These are phyloP conservation scores for Pseudoips prasinana DNA, from an alignment of 2,888 invertebrate genomes.

Conservation along the genomic window DNA sequence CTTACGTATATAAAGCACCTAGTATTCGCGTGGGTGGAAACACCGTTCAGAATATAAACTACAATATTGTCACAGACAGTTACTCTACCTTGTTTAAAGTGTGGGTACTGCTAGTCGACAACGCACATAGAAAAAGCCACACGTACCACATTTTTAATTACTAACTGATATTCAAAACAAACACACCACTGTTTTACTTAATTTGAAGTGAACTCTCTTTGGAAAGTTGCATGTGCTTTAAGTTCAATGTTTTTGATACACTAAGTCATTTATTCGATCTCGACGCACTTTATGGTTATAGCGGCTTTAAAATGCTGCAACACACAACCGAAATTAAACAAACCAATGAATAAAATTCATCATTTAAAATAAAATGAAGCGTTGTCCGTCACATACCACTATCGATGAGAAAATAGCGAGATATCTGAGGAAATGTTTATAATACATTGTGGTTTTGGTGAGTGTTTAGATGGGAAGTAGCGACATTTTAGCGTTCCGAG, in stretches of 20 bases:
- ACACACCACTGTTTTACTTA: slow-evolving; percentile 15
- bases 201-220: slow-evolving; percentile 28
- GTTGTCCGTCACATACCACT: slow-evolving; percentile 27
- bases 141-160: slow-evolving; percentile 46
- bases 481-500: slow-evolving; percentile 63
- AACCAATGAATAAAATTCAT: too few relatives aligned
- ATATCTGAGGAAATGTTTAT: slow-evolving; percentile 31
- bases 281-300: slow-evolving; percentile 59
- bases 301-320: slow-evolving; percentile 62
- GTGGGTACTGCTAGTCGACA: slow-evolving; percentile 37
- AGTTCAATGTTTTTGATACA: slow-evolving; percentile 67
- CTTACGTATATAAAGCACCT: slow-evolving; percentile 2
- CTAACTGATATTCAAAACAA: slow-evolving; percentile 8
- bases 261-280: slow-evolving; percentile 67
- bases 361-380: background rate
- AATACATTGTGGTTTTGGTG: slow-evolving; percentile 21
- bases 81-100: slow-evolving; percentile 49
- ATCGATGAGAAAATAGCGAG: slow-evolving; percentile 25
- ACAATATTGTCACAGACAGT: slow-evolving; percentile 32
- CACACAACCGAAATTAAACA: slow-evolving; percentile 1
- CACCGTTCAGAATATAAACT: slow-evolving; percentile 13
- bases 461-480: slow-evolving; percentile 35
- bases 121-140: slow-evolving; percentile 46
- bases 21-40: slow-evolving; percentile 8
- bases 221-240: slow-evolving; percentile 51